Conservation (phyloP, 1,140 invertebrate species). For the Battus philenor region DNA sequence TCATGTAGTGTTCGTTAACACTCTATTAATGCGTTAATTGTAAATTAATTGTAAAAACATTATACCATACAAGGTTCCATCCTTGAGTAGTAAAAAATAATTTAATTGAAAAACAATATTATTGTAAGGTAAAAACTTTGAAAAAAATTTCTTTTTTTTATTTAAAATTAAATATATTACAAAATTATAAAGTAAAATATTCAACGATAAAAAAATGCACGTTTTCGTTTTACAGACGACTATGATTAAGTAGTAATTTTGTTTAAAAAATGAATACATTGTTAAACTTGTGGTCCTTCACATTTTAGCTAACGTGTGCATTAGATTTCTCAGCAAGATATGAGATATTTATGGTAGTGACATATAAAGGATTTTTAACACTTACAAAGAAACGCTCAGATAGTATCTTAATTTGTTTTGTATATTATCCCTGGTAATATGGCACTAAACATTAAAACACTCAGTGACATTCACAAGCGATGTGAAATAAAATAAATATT, state of each 20-base stretch:
- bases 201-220: not conserved
- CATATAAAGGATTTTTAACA: constrained; percentile 3
- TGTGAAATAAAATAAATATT: too few relatives aligned
- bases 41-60: too few relatives aligned
- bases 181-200: too few relatives aligned
- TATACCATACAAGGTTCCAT: too few relatives aligned
- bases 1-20: too few relatives aligned
- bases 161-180: too few relatives aligned
- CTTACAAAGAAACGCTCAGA: constrained; percentile 2
- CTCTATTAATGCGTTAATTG: too few relatives aligned
- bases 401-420: constrained; percentile 11
- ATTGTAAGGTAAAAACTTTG: too few relatives aligned
- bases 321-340: constrained; percentile 12
- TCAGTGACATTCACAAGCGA: too few relatives aligned
- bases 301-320: constrained; percentile 9
- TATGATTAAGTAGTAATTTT: not conserved
- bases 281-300: constrained; percentile 3
- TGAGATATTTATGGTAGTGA: constrained; percentile 7
- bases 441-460: not conserved
- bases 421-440: not conserved
- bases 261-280: not conserved
- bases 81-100: too few relatives aligned
- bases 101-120: too few relatives aligned
- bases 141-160: too few relatives aligned
- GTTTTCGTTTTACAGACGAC: not conserved